Conservation (phyloP, 2,888 invertebrate genomes). For the Machimus atricapillus region DNA sequence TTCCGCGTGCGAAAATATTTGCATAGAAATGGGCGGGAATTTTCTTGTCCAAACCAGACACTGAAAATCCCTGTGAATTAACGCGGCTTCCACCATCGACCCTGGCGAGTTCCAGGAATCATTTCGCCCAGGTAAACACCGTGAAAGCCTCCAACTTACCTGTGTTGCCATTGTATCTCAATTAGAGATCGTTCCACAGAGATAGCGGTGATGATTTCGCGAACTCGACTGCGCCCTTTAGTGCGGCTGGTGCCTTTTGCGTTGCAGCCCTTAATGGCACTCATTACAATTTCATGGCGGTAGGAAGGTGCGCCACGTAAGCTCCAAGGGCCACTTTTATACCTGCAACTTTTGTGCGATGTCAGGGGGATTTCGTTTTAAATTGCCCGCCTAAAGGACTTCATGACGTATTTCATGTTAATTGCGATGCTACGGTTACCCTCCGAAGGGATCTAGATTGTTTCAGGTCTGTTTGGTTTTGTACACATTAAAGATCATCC, state of each 20-base stretch:
- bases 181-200: conserved; percentile 10
- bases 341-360: not conserved
- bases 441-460: not conserved
- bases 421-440: not conserved
- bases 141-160: not conserved
- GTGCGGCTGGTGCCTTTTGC: no score
- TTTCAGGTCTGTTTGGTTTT: not conserved
- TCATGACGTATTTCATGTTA: not conserved
- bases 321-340: conserved; percentile 12
- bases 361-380: not conserved
- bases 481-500: not conserved
- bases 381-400: not conserved
- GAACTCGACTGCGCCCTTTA: not conserved
- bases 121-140: not conserved
- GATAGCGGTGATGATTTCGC: not conserved
- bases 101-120: not conserved
- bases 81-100: not conserved
- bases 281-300: conserved; percentile 31
- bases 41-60: conserved; percentile 10
- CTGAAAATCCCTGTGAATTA: conserved; percentile 11
- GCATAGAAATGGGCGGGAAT: conserved; percentile 24
- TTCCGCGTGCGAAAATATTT: conserved; percentile 2
- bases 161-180: conserved; percentile 14
- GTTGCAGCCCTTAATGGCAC: not conserved
- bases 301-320: not conserved